Conservation (phyloP, 2,113 vertebrate genomes). For the Myotis davidii region DNA sequence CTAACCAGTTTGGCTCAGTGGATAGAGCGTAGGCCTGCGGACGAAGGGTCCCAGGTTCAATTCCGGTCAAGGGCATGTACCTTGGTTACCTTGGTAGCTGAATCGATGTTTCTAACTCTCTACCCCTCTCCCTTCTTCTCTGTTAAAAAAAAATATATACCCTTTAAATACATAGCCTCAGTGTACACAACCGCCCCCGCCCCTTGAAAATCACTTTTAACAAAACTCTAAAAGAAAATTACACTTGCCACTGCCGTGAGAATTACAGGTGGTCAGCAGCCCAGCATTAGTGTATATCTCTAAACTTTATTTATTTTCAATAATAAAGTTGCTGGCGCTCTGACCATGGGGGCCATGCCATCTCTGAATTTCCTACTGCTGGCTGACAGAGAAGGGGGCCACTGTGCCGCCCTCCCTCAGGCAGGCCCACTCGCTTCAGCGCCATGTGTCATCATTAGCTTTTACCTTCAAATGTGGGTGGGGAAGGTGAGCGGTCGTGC, state of each 20-base stretch:
- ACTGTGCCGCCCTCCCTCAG: background rate
- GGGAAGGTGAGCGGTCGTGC: conserved; percentile 64
- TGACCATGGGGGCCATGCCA: conserved; percentile 28
- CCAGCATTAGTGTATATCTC: background rate
- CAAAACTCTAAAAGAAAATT: conserved; percentile 60
- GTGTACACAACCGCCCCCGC: background rate
- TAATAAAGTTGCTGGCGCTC: conserved; percentile 65
- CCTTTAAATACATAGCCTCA: background rate
- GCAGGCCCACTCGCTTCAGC: conserved; percentile 25
- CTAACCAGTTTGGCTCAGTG: too few relatives aligned
- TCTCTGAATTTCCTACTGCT: conserved; percentile 67
- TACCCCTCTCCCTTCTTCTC: too few relatives aligned
- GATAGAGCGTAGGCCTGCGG: too few relatives aligned
- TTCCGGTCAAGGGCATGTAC: too few relatives aligned
- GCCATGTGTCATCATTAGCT: conserved; percentile 79
- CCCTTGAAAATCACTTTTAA: conserved; percentile 53
- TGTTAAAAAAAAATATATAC: background rate
- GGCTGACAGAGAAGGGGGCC: conserved; percentile 56
- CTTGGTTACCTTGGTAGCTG: too few relatives aligned
- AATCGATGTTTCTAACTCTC: too few relatives aligned
- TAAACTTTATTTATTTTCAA: conserved; percentile 79
- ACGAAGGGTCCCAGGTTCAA: too few relatives aligned
- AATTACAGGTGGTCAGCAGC: conserved; percentile 63
- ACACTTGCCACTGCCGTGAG: background rate
- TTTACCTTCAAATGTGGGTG: conserved; percentile 72